Conservation (phyloP, 2,113 vertebrate genomes). For the Hyaena hyaena region DNA sequence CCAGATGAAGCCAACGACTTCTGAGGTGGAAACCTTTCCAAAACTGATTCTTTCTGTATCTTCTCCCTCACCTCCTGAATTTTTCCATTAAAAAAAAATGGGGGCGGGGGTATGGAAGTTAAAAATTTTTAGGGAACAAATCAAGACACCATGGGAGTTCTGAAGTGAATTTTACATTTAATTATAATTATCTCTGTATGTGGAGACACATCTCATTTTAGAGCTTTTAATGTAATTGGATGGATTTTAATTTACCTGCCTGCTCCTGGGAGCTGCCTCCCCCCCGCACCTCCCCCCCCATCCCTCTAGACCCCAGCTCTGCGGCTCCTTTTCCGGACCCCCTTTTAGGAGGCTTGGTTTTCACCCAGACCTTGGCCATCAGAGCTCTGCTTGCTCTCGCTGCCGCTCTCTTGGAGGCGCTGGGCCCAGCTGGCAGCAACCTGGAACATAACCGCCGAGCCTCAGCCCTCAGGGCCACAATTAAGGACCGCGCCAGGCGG, state of each 20-base stretch:
- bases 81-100: background rate
- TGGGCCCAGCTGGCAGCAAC: fast-evolving
- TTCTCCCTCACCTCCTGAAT: background rate
- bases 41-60: background rate
- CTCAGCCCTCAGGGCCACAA: fast-evolving
- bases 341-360: background rate
- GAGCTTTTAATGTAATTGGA: background rate
- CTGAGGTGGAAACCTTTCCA: background rate
- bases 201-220: background rate
- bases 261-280: background rate
- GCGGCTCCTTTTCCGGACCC: background rate
- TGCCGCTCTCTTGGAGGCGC: fast-evolving
- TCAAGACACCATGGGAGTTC: background rate
- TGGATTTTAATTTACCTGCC: background rate
- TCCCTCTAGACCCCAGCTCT: background rate
- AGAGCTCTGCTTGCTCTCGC: background rate
- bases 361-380: background rate
- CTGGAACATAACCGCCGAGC: fast-evolving
- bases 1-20: background rate
- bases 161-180: background rate
- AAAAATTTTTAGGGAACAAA: background rate
- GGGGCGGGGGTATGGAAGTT: background rate
- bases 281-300: background rate
- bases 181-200: background rate
- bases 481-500: background rate